These are phyloP conservation scores for Tetranychus urticae DNA, from an alignment of 1,140 invertebrate species.

Conservation along the genomic window DNA sequence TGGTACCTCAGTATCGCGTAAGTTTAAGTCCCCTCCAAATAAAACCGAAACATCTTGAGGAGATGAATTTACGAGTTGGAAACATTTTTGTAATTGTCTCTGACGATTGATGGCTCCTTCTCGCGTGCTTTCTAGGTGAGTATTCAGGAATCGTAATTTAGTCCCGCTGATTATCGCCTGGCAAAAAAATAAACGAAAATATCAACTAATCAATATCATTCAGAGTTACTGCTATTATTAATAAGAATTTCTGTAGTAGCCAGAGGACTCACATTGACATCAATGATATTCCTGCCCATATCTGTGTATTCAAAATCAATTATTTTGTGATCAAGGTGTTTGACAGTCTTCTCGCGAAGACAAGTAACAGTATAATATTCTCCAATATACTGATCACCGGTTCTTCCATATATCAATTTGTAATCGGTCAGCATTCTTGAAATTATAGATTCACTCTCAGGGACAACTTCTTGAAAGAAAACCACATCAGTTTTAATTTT, in stretches of 20 bases:
- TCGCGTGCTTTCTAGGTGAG: not conserved
- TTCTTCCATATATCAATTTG: not conserved
- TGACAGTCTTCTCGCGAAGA: conserved; percentile 18
- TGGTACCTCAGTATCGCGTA: conserved; percentile 31
- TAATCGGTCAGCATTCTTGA: not conserved
- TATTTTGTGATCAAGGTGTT: conserved; percentile 21
- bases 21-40: conserved; percentile 34
- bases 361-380: not conserved
- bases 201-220: not conserved
- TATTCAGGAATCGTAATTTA: not conserved
- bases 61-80: conserved; percentile 15
- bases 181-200: not conserved
- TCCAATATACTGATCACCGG: not conserved
- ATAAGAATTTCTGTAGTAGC: not conserved
- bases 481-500: conserved; percentile 31
- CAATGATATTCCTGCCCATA: conserved; percentile 30
- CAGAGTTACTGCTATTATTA: not conserved
- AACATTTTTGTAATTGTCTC: not conserved
- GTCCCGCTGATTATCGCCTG: not conserved
- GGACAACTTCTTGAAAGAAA: conserved; percentile 36
- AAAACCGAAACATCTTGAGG: conserved; percentile 22
- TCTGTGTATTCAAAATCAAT: conserved; percentile 22
- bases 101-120: not conserved
- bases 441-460: conserved; percentile 16
- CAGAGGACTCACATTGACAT: conserved; percentile 19